These are phyloP conservation scores for Drosophila repleta DNA, from an alignment of 1,140 invertebrate genomes.

Conservation along the genomic window DNA sequence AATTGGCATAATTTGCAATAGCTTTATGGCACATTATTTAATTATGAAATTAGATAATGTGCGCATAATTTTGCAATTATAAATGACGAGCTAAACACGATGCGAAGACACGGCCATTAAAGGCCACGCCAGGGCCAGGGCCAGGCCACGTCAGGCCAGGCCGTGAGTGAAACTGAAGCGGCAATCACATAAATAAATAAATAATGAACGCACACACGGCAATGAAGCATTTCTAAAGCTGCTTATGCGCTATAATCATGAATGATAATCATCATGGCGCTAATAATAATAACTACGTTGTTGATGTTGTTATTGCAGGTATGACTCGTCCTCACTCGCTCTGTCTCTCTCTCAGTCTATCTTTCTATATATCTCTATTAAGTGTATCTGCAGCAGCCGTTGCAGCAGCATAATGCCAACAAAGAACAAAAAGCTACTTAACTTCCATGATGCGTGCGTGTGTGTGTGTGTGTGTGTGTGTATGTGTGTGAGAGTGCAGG, in stretches of 20 bases:
- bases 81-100: constrained; percentile 12
- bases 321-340: too few relatives aligned
- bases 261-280: constrained; percentile 18
- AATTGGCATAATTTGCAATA: constrained; percentile 13
- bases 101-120: constrained; percentile 3
- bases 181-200: constrained; percentile 72
- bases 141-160: too few relatives aligned
- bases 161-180: constrained; percentile 65
- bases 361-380: constrained; percentile 33
- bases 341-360: constrained; percentile 20
- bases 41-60: constrained; percentile 71
- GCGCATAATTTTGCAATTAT: constrained; percentile 57
- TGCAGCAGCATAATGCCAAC: constrained; percentile 52
- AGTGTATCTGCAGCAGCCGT: constrained; percentile 35
- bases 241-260: constrained; percentile 57
- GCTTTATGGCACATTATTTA: constrained; percentile 36
- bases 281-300: constrained; percentile 18
- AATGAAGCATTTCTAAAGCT: constrained; percentile 69
- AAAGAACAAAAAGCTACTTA: constrained; percentile 70
- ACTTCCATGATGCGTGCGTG: constrained; percentile 26
- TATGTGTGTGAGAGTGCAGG: constrained; percentile 50
- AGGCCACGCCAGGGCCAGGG: too few relatives aligned
- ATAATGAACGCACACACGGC: constrained; percentile 60
- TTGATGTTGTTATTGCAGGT: constrained; percentile 25
- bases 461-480: constrained; percentile 20